phyloP scores from a whole-genome alignment of 2,797 vertebrate species.

The Lycodopsis pacificus region DNA sequence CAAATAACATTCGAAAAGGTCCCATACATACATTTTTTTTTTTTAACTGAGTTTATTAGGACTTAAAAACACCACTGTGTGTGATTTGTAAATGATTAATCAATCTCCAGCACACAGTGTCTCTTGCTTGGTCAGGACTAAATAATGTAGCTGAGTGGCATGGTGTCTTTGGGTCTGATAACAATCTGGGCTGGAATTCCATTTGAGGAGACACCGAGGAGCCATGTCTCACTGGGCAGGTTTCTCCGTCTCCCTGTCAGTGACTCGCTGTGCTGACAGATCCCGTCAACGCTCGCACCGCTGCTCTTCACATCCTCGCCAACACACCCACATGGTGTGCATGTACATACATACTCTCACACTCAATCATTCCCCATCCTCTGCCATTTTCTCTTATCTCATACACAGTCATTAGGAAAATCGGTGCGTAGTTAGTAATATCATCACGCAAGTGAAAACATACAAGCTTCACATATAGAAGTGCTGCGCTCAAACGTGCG shows the following conservation, averaged over 20 bases:
- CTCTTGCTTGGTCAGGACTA: conserved; percentile 1
- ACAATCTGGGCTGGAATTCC: conserved; percentile 77
- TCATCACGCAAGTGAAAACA: neutral
- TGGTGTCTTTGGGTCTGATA: conserved; percentile 71
- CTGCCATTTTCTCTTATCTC: conserved; percentile 50
- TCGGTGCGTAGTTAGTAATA: neutral
- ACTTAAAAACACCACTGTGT: neutral
- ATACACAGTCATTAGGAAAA: conserved; percentile 29
- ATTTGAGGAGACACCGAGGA: conserved; percentile 74
- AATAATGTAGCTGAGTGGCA: conserved; percentile 41
- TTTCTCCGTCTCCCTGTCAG: conserved; percentile 57
- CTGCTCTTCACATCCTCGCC: conserved; percentile 41
- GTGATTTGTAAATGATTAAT: conserved; percentile 23
- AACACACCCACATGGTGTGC: conserved; percentile 5
- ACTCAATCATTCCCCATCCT: conserved; percentile 41
- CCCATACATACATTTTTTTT: too few species aligned
- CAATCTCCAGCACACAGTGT: neutral
- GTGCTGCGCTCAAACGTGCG: neutral
- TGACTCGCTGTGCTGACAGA: conserved; percentile 63
- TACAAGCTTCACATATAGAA: neutral
- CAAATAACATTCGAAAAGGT: too few species aligned
- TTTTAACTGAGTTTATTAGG: neutral
- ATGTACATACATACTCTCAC: neutral
- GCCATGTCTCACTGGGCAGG: conserved; percentile 72
- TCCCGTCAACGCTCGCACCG: conserved; percentile 49